These are phyloP conservation scores for Bathynomus jamesi DNA, from an alignment of 1,140 invertebrate genomes.

Conservation along the genomic window DNA sequence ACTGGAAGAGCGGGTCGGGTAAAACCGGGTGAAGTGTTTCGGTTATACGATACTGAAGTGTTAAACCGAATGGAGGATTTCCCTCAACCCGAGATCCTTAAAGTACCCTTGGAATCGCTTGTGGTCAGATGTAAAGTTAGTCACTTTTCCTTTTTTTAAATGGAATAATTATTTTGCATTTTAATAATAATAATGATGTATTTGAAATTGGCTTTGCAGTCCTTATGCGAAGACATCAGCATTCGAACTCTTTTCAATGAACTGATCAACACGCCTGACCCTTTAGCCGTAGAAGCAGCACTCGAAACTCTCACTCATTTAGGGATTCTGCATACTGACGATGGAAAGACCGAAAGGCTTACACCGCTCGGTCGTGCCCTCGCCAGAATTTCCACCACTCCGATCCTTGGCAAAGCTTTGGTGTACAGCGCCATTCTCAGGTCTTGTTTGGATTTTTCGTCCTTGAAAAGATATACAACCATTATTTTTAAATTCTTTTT, in stretches of 20 bases:
- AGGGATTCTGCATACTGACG: not conserved
- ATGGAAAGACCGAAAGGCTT: not conserved
- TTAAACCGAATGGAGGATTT: slow-evolving; percentile 46
- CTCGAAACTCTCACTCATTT: not conserved
- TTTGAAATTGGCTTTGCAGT: too few relatives aligned
- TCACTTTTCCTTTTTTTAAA: too few relatives aligned
- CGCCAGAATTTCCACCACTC: not conserved
- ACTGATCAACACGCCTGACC: not conserved
- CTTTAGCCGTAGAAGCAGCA: not conserved
- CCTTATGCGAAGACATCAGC: not conserved
- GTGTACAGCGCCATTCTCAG: not conserved
- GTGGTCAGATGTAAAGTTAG: slow-evolving; percentile 54
- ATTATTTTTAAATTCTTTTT: too few relatives aligned
- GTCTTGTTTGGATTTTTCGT: too few relatives aligned
- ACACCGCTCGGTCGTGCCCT: not conserved
- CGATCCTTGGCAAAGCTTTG: not conserved
- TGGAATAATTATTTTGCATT: too few relatives aligned
- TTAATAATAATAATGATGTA: too few relatives aligned
- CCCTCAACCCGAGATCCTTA: slow-evolving; percentile 54
- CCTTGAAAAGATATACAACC: too few relatives aligned
- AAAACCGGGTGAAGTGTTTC: slow-evolving; percentile 66
- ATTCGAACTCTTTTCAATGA: not conserved
- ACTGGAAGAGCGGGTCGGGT: slow-evolving; percentile 61
- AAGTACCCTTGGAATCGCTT: slow-evolving; percentile 55
- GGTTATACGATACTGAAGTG: slow-evolving; percentile 55